These are phyloP conservation scores for Nasonia oneida DNA, from an alignment of 2,888 invertebrate genomes.

Conservation along the genomic window DNA sequence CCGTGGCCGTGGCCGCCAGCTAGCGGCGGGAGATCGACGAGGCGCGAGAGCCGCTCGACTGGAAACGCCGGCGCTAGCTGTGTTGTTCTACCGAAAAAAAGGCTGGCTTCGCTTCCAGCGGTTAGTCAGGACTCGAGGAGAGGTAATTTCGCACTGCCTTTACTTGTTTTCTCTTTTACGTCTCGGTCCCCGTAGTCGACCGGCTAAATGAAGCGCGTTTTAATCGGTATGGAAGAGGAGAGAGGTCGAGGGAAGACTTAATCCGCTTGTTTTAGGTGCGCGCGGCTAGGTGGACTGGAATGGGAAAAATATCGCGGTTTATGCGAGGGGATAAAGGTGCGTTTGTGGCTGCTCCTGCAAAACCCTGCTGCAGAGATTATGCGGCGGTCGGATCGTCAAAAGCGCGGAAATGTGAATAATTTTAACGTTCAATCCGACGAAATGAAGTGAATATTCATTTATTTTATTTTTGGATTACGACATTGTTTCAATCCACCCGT, in stretches of 20 bases:
- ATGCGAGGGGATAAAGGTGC: not conserved
- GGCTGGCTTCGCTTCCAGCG: not conserved
- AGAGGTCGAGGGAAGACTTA: not conserved
- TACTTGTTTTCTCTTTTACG: conserved; percentile 20
- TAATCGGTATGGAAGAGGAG: conserved; percentile 36
- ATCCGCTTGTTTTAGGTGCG: conserved; percentile 38
- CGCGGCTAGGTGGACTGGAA: conserved; percentile 1
- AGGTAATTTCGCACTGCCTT: conserved; percentile 44
- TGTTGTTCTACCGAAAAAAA: not conserved
- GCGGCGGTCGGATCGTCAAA: not conserved
- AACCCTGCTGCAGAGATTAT: not conserved
- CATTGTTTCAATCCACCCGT: not conserved
- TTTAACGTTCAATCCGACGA: not conserved
- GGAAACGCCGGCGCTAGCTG: not conserved
- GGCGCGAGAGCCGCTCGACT: not conserved
- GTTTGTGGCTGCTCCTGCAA: not conserved
- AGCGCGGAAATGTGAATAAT: not conserved
- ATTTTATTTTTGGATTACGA: too few species aligned
- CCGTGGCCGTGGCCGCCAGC: conserved; percentile 16
- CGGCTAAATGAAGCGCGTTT: conserved; percentile 65
- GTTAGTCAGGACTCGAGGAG: conserved; percentile 5
- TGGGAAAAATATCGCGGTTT: conserved; percentile 7
- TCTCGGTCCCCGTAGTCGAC: conserved; percentile 8
- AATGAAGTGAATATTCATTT: too few species aligned
- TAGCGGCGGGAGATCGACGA: not conserved